Evolutionary conservation across 2,113 vertebrate genomes (phyloP).

Genomic region (Cisticola juncidis): DNA sequence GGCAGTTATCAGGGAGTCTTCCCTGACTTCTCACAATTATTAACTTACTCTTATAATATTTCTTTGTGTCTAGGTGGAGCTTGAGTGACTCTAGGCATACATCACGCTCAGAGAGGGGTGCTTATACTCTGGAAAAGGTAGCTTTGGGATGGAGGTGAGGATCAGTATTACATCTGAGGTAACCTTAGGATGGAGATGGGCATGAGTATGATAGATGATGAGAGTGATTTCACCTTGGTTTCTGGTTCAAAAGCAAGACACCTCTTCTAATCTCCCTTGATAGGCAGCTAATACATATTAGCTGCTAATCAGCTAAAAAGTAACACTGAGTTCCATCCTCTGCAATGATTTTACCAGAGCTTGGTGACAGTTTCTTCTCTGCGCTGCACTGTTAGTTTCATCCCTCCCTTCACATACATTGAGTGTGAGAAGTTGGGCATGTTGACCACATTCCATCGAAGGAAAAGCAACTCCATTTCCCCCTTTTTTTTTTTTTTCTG

Average conservation of each 20-base stretch:
- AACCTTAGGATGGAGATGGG: neutral
- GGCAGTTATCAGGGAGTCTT: neutral
- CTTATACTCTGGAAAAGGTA: neutral
- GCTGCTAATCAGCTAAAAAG: neutral
- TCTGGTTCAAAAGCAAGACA: neutral
- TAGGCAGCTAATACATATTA: neutral
- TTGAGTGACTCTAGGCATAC: neutral
- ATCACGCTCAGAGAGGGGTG: neutral
- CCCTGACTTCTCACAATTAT: neutral
- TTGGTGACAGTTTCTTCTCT: fast-evolving
- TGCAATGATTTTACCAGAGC: neutral
- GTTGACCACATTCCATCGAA: neutral
- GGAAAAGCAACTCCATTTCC: neutral
- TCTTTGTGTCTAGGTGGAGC: neutral
- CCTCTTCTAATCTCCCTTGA: neutral
- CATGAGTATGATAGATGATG: fast-evolving
- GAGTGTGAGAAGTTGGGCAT: fast-evolving
- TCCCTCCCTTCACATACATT: neutral
- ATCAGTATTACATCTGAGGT: neutral
- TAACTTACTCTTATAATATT: neutral
- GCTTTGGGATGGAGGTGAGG: neutral
- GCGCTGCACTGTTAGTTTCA: neutral
- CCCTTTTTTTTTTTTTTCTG: fast-evolving
- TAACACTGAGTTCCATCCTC: neutral
- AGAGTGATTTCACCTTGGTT: neutral